Evolutionary conservation across 2,113 vertebrate genomes (phyloP), one percentile per base, ranked within the genome.

Genomic region (Phylloscopus trochiloides): DNA sequence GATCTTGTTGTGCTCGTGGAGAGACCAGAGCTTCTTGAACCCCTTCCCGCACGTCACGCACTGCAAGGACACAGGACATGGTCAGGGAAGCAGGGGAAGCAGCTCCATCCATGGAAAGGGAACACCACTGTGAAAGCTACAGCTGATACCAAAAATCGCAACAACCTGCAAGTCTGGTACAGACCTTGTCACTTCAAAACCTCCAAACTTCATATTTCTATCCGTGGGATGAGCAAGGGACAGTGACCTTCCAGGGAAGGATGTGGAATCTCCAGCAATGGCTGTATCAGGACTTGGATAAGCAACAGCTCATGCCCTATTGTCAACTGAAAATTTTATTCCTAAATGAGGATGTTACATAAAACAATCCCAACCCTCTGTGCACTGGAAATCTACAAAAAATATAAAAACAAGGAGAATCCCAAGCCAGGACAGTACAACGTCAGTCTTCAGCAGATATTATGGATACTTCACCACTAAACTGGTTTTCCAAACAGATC

Each of bases 11-110:
- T 99, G 99, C 96, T 99, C 99, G 6, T 99, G 99, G 95, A 99
- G 98, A 45, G 99, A 99, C 99, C 99, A 99, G 95, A 99, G 98
- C 97, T 99, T 99, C 98, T 99, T 99, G 97, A 99, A 99, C 10
- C 98, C 99, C 94, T 99, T 99, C 88, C 99, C 99, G 0, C 99
- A 99, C 0, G 99, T 99, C 55, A 99, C 97, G 3, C 99, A 99
- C 99, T 99, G 96, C 20, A 95, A 96, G 26, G 36, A 62, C 59
- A 89, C 67, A 78, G 42, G 15, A 12, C 34, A 36, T 17, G 40
- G 67, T 75, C 40, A 91, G 25, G 55, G 82, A 45, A 74, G 78
- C 15, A 21, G 54, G 26, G 21, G 40, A 72, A 65, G 1, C 26
- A 48, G 20, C 42, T 80, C 55, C n/a, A 12, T 10, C 50, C 29